Evolutionary conservation across 2,113 vertebrate species (phyloP), one percentile per base, ranked within the genome.

Genomic region (Hippocampus barbouri): DNA sequence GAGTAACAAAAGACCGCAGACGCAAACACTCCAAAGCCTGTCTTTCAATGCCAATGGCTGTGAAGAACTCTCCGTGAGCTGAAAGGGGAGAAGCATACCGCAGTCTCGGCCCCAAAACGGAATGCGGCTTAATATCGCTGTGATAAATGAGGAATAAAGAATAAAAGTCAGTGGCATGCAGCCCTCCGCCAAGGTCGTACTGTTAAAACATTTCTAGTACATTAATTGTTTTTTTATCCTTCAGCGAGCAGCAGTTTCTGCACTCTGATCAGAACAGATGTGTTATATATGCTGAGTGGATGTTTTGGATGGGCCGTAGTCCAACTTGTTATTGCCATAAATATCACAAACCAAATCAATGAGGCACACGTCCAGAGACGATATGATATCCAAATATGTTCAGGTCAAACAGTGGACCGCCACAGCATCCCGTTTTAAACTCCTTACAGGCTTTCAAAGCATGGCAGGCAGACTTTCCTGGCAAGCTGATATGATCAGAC

Each of bases 31-130:
- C 56, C 68, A 66, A 85, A 83, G 75, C 69, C 45, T 0, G 71
- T 80, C 81, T 88, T 83, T 87, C 85, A 88, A 66, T 82, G 77
- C 73, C 84, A 82, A 69, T 74, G 75, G 77, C 73, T 88, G 78
- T 86, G 84, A 86, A 88, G 59, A 79, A 73, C 64, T 62, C 10
- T 34, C 49, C 8, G 71, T 25, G 56, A 71, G 57, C 57, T 71
- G 23, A 38, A 59, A 54, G 49, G 72, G 66, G 16, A 66, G 67
- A 78, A 81, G 83, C 61, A 73, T 69, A 74, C 16, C 20, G 43
- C 15, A 21, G 25, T 4, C 63, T 45, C 57, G 60, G 49, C 51
- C 20, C 65, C 8, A 57, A 71, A 79, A 69, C 16, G 8, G n/a
- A 23, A 56, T 56, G 53, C 49, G 11, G 45, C 14, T 56, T 30